A percentile compares a stretch with the other conserved stretches of the same genome.
These are phyloP conservation scores for Yponomeuta malinellus DNA, from an alignment of 2,888 invertebrate species.

Conservation along the genomic window DNA sequence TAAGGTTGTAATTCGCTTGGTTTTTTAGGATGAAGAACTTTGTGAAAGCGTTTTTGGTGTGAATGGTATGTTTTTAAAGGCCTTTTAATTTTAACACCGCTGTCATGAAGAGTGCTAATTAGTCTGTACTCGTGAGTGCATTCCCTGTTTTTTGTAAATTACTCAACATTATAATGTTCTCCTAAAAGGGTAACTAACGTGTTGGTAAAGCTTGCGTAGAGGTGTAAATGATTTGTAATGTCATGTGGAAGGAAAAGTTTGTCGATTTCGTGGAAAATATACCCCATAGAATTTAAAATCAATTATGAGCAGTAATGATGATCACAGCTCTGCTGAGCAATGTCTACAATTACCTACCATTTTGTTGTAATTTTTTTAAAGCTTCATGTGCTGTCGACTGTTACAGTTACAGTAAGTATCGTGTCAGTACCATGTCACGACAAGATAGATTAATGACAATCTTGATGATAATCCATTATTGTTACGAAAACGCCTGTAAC, in stretches of 20 bases:
- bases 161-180: neutral
- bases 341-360: too few species aligned
- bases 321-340: too few species aligned
- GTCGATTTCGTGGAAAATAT: neutral
- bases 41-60: neutral
- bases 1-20: neutral
- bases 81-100: conserved; percentile 7
- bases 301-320: too few species aligned
- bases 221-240: neutral
- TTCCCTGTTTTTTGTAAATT: neutral
- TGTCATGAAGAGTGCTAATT: conserved; percentile 4
- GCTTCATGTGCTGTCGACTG: too few species aligned
- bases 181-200: neutral
- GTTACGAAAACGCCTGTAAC: too few species aligned
- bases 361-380: too few species aligned
- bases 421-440: too few species aligned
- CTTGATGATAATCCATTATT: too few species aligned
- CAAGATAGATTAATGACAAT: too few species aligned
- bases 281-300: too few species aligned
- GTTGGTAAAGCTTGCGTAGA: neutral
- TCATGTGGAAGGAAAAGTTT: neutral
- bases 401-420: too few species aligned
- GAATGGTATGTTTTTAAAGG: conserved; percentile 10
- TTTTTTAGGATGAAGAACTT: neutral
- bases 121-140: neutral